Evolutionary conservation across 1,140 invertebrate species (phyloP), one percentile per base, ranked within the genome.

Genomic region (Drosophila bifasciata): DNA sequence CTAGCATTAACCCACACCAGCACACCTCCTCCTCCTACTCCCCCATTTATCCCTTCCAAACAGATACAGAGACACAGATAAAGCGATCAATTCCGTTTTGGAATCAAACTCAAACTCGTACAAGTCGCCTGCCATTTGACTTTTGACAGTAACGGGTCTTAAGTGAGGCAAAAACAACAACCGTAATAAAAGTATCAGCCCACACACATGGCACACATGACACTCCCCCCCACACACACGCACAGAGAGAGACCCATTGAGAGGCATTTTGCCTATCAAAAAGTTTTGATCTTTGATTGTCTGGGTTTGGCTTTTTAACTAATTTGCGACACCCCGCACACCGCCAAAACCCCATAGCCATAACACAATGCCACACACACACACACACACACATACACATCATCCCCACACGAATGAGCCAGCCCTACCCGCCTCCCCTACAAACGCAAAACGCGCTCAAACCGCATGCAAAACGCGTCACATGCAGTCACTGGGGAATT

Each of bases 201-300:
- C 21, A 61, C 48, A 72, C 67, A 61, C 46, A 43, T 15, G 32
- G 21, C 39, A 40, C 62, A 53, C 51, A 44, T 36, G 32, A 36
- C 8, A 36, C 32, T 13, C 11, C 32, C 32, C 3, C 45, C 19
- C 46, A 23, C 53, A 17, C 73, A 51, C 55, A 61, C 60, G 44
- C 49, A 40, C 61, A 16, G 17, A 28, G 6, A 32, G 9, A 32
- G 9, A 5, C 32, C 32, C 32, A 36, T 36, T 36, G 32, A 36
- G 32, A 13, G 11, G 44, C 67, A 76, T 81, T 81, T 85, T 77
- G 77, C 68, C 80, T 86, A 86, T 86, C 83, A 83, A 62, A 64
- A 83, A 83, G 78, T 83, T 88, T 72, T 78, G 69, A 86, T 86
- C 83, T 86, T 86, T 86, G 78, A 86, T 86, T 86, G 81, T 88